Evolutionary conservation across 2,888 invertebrate species (phyloP).

Genomic region (Andricus quercusramuli): DNA sequence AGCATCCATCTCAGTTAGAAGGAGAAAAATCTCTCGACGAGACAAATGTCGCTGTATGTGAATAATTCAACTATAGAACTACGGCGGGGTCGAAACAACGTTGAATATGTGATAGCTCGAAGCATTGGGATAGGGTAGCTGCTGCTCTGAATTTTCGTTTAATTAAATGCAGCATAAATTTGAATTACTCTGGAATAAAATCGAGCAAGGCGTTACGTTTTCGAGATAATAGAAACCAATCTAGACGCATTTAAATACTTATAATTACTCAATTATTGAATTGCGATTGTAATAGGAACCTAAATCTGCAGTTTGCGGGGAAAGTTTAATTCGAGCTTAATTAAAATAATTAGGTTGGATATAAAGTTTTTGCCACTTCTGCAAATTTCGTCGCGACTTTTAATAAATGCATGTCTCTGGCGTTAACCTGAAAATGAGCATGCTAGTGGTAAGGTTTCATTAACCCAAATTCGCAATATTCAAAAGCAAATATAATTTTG

Average conservation of each 20-base stretch:
- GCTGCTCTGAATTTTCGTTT: constrained; percentile 22
- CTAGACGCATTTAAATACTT: not conserved
- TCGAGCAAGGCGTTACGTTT: not conserved
- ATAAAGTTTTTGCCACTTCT: not conserved
- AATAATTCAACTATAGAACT: constrained; percentile 9
- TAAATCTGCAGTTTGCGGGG: not conserved
- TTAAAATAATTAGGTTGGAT: not conserved
- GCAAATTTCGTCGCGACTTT: not conserved
- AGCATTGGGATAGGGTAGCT: not conserved
- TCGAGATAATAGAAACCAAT: too few species aligned
- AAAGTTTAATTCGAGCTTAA: not conserved
- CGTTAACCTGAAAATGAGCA: not conserved
- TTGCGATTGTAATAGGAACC: not conserved
- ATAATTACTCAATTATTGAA: not conserved
- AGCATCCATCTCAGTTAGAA: not conserved
- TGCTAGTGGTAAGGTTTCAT: not conserved
- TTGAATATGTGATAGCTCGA: constrained; percentile 18
- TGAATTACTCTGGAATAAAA: constrained; percentile 18
- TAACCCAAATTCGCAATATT: constrained; percentile 11
- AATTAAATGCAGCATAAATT: constrained; percentile 30
- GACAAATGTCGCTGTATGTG: constrained; percentile 25
- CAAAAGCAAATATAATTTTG: constrained; percentile 16
- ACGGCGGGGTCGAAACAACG: not conserved
- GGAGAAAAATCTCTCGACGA: constrained; percentile 16
- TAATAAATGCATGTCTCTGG: not conserved